These are phyloP conservation scores for Syngnathus rostellatus DNA, from an alignment of 2,797 vertebrate genomes.

Conservation along the genomic window DNA sequence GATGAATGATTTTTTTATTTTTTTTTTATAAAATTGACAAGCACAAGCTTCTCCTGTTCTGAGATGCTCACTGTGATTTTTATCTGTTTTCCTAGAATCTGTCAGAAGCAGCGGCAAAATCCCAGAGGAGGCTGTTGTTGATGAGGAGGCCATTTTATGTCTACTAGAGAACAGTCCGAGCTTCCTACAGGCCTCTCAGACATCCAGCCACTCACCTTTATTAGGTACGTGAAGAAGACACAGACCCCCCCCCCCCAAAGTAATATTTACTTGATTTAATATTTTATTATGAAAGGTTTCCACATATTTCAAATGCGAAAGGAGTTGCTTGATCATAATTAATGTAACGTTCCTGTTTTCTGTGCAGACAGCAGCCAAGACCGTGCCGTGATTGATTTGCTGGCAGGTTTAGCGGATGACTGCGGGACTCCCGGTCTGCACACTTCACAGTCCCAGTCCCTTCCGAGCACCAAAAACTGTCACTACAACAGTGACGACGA, in stretches of 20 bases:
- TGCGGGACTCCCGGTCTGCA: constrained; percentile 62
- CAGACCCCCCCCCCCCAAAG: neutral
- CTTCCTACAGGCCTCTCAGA: constrained; percentile 82
- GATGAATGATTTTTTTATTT: neutral
- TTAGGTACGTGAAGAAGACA: constrained; percentile 59
- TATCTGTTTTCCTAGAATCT: constrained; percentile 23
- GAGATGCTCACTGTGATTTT: constrained; percentile 11
- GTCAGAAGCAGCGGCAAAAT: constrained; percentile 36
- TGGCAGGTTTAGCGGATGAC: constrained; percentile 85
- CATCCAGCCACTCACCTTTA: constrained; percentile 74
- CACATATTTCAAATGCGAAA: no score
- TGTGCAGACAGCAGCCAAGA: constrained; percentile 78
- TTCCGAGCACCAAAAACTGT: constrained; percentile 65
- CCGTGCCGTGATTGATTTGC: constrained; percentile 79
- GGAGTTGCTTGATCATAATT: neutral
- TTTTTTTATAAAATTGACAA: neutral
- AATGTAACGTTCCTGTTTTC: constrained; percentile 11
- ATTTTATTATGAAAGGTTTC: no score
- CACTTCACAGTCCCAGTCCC: constrained; percentile 63
- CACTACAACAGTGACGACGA: constrained; percentile 95
- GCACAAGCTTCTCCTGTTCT: neutral
- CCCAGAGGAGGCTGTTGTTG: constrained; percentile 80
- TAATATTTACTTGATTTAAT: neutral
- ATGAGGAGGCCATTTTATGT: constrained; percentile 93
- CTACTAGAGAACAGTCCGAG: constrained; percentile 91